Evolutionary conservation across 2,113 vertebrate genomes (phyloP).

Genomic region (Gyps fulvus): DNA sequence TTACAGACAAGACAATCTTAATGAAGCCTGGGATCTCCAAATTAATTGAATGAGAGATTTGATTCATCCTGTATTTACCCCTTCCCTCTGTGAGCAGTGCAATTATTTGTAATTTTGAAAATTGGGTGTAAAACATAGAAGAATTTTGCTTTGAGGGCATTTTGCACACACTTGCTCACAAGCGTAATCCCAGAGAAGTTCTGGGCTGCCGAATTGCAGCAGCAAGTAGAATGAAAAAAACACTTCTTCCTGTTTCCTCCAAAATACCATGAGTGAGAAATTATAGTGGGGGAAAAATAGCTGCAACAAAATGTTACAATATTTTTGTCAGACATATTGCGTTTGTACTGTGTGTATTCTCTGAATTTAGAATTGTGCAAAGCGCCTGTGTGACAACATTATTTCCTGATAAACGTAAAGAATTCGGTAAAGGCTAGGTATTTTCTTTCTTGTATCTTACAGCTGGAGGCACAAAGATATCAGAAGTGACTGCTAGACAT

Average conservation of each 20-base stretch:
- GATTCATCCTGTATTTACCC: neutral
- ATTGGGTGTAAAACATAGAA: neutral
- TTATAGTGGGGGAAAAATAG: neutral
- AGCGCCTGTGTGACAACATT: neutral
- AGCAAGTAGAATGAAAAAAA: neutral
- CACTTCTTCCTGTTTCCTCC: neutral
- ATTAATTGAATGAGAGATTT: neutral
- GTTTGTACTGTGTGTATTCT: neutral
- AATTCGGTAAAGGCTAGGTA: neutral
- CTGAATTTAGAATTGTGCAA: neutral
- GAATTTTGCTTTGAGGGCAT: neutral
- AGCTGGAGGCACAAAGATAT: neutral
- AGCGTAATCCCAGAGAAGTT: neutral
- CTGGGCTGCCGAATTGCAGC: neutral
- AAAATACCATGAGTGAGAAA: constrained; percentile 17
- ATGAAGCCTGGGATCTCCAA: neutral
- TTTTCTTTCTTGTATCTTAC: neutral
- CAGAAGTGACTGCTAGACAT: neutral
- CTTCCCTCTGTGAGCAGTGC: neutral
- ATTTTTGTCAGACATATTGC: neutral
- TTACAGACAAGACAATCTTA: neutral
- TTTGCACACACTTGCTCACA: neutral
- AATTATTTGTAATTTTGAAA: neutral
- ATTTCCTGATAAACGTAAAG: neutral
- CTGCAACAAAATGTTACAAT: neutral